These are phyloP conservation scores for Ahaetulla prasina DNA, from an alignment of 2,113 vertebrate species.

Conservation along the genomic window DNA sequence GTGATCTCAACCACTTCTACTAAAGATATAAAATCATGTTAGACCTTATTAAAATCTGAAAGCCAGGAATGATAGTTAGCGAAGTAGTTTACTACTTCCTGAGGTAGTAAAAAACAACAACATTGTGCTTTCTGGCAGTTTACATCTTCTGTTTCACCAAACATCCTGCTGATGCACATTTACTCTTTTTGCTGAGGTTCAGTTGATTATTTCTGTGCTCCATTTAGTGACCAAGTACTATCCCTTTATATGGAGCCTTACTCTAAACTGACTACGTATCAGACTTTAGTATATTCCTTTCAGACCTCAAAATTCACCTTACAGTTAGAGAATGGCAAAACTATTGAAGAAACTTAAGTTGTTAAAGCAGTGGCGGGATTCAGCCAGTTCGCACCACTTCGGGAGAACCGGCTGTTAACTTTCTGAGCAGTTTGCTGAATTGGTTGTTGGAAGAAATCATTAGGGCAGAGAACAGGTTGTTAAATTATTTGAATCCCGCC, in stretches of 20 bases:
- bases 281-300: background rate
- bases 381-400: no score
- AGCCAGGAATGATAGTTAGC: background rate
- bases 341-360: background rate
- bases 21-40: background rate
- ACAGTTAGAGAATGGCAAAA: background rate
- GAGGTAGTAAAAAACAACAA: background rate
- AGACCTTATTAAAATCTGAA: background rate
- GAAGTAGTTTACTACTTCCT: no score
- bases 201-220: background rate
- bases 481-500: no score
- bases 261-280: background rate
- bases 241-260: background rate
- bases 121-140: background rate
- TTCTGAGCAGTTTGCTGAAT: no score
- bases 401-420: no score
- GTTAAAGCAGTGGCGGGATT: no score
- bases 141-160: background rate
- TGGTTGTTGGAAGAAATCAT: no score
- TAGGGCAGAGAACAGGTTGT: no score
- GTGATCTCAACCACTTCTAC: background rate
- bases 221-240: background rate
- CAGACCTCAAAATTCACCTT: background rate
- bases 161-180: background rate
- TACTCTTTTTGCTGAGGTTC: background rate